Base-by-base conservation (phyloP, 2,113 vertebrate genomes). In the Antechinus flavipes region DNA sequence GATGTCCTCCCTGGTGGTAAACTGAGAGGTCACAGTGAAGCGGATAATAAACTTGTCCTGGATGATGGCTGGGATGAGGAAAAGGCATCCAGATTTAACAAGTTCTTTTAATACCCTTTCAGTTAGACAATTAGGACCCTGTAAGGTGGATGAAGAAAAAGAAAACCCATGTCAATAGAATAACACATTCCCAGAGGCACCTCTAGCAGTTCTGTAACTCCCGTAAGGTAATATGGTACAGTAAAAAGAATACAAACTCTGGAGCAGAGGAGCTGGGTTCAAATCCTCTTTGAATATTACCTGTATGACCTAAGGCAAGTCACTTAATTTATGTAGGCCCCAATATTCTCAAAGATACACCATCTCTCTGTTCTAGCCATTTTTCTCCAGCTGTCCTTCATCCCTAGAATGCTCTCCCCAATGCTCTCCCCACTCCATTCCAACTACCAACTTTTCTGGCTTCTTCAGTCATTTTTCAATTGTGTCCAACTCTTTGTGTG, bases 11-110 rank as follows among this genome's bases (percentile, higher is more conserved):
- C 97, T 98, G 11, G 99, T 99, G 42, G 99, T 99, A 98, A 99
- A 99, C 98, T 99, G 99, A 19, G 99, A 99, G 0, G 99, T 99
- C 96, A 99, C 99, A 0, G 99, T 99, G 93, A 99, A 99, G 93
- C 99, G 99, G 94, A 99, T 99, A 95, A 99, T 99, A 95, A 99
- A 95, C 97, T 99, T 99, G 96, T 98, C 99, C 68, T 95, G 97
- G 94, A 99, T 96, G 8, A 99, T 99, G 6, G 99, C 99, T 0
- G 99, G 99, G 95, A 99, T 99, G 94, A 99, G 99, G 98, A 99
- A 99, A 97, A 99, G 99, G 93, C n/a, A 98, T 52, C 99, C 99
- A 0, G 99, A 99, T 61, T 98, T 98, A 54, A 98, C 99, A 54
- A 99, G 97, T 92, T 99, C 99, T 93, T 99, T 98, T 95, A 99